A percentile compares a stretch with the other conserved stretches of the same genome.
phyloP scores from a whole-genome alignment of 2,888 invertebrate genomes.

The Plagiodera versicolora region DNA sequence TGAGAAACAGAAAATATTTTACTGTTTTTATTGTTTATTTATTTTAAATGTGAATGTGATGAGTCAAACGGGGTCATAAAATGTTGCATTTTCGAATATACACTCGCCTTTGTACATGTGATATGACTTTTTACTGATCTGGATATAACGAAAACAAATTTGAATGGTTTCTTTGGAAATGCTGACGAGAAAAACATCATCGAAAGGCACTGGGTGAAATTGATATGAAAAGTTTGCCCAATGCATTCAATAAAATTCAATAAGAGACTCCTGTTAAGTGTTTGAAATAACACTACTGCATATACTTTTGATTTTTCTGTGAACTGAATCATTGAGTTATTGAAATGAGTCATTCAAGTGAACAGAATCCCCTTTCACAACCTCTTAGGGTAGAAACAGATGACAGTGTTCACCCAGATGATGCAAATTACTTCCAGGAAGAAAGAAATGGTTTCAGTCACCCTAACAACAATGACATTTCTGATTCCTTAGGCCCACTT shows the following conservation, averaged over 20 bases:
- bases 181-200: not conserved
- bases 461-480: constrained; percentile 53
- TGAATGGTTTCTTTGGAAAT: not conserved
- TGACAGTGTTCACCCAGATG: constrained; percentile 44
- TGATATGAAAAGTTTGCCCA: not conserved
- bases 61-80: not conserved
- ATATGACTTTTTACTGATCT: not conserved
- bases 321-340: not conserved
- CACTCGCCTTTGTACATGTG: not conserved
- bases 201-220: not conserved
- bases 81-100: not conserved
- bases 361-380: constrained; percentile 53
- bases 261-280: not conserved
- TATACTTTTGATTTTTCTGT: not conserved
- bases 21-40: not conserved
- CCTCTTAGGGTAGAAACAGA: constrained; percentile 53
- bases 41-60: not conserved
- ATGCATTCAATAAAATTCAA: constrained; percentile 7
- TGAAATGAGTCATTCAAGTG: constrained; percentile 53
- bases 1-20: not conserved
- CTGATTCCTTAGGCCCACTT: constrained; percentile 84
- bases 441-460: constrained; percentile 49
- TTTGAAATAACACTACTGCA: not conserved
- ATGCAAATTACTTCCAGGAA: constrained; percentile 46
- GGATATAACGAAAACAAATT: not conserved